Base-by-base conservation (phyloP, 2,888 invertebrate species). In the Orthosia gracilis region DNA sequence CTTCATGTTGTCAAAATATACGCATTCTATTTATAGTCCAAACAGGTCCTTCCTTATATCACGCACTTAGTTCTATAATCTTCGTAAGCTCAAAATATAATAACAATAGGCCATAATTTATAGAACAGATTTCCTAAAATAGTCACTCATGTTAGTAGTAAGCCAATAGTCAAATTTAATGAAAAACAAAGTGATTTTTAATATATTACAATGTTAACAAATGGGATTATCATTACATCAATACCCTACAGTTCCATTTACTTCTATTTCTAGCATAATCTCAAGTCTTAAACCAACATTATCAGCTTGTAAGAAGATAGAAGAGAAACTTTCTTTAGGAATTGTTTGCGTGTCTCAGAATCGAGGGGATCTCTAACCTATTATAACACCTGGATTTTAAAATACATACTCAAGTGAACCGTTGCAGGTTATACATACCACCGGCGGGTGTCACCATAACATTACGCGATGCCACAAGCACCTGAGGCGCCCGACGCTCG, bases 401-500 rank as follows among this genome's bases (percentile, higher is more conserved):
- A 76, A 90, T 92, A 92, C 92, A 90, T 92, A 93, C 91, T 87
- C 92, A 91, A 92, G 88, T 90, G 91, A 92, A 93, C 95, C 96
- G 91, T 93, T 92, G 90, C 91, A 92, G 90, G 91, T 92, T 92
- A 96, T 96, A 96, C 96, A 96, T 96, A 96, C 96, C 96, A 94
- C 94, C 94, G 92, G 79, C 89, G 92, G 85, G 89, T 85, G 90
- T 96, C 96, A 96, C 96, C 96, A 92, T 96, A 93, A 93, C 91
- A 91, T 88, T 89, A 93, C 88, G 82, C 89, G 91, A 89, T 82
- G 90, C 89, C 84, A 83, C 79, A 80, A 86, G 85, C 85, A 84
- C 87, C 85, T 70, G 85, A 85, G 85, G 86, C 82, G 78, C 86
- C 89, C 81, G 85, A 79, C 75, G 87, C 87, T 77, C 72, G 78